Evolutionary conservation across 2,888 invertebrate species (phyloP).

Genomic region (Clivina fossor): DNA sequence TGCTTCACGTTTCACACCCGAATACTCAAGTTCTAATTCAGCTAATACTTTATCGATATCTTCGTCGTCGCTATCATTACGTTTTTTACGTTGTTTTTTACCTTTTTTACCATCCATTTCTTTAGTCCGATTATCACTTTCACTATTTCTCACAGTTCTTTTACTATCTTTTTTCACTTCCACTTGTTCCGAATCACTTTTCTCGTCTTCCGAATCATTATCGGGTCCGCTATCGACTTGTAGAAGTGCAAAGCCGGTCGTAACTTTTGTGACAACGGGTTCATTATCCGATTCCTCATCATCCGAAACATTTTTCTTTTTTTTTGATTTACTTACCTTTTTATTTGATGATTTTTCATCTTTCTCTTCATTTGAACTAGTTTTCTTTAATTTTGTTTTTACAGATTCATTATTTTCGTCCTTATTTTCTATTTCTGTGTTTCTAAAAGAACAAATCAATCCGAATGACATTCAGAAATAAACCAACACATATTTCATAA

Average conservation of each 20-base stretch:
- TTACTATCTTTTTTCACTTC: constrained; percentile 47
- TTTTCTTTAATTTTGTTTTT: constrained; percentile 35
- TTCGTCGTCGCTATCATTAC: constrained; percentile 76
- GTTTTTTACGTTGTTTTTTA: constrained; percentile 72
- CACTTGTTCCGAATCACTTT: constrained; percentile 47
- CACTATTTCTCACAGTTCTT: constrained; percentile 51
- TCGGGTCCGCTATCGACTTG: constrained; percentile 62
- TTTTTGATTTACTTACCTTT: constrained; percentile 46
- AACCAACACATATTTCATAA: background rate
- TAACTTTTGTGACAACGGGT: constrained; percentile 54
- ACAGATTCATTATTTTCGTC: constrained; percentile 40
- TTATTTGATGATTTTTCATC: constrained; percentile 46
- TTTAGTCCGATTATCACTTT: constrained; percentile 50
- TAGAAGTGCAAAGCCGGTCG: constrained; percentile 63
- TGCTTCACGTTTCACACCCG: constrained; percentile 62
- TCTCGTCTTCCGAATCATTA: constrained; percentile 46
- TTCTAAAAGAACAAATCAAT: constrained; percentile 37
- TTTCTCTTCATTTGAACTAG: constrained; percentile 34
- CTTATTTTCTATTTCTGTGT: constrained; percentile 40
- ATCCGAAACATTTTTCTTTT: constrained; percentile 51
- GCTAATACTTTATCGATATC: constrained; percentile 83
- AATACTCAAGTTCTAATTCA: constrained; percentile 79
- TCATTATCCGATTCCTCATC: constrained; percentile 49
- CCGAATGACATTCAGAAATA: background rate
- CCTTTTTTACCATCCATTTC: constrained; percentile 63